Base-by-base conservation (phyloP, 2,113 vertebrate genomes). In the Trachemys scripta region DNA sequence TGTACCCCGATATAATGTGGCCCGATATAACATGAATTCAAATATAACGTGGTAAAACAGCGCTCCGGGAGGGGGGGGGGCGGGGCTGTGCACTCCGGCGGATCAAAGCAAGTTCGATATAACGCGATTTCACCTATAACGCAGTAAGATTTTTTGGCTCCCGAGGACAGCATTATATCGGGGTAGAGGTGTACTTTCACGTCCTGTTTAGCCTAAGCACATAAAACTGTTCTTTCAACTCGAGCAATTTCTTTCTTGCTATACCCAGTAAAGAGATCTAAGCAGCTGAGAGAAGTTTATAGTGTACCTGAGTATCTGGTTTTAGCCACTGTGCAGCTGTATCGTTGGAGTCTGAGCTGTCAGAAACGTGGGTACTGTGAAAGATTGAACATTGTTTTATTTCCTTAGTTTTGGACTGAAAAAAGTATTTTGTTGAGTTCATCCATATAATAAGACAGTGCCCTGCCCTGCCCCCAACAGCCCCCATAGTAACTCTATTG, bases 311-410 rank as follows among this genome's bases (percentile, higher is more conserved):
- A 87, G 92, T 82, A 83, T 93, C 92, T 69, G 96, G 47, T 59
- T 98, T 95, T 89, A 97, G 95, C 79, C 95, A 92, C 3, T 96
- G 93, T 80, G 84, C 84, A 79, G 91, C 90, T 89, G 95, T 87
- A n/a, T 96, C 98, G 93, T 92, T 96, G 59, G 98, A 98, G 42
- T 98, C 98, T 25, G 98, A 97, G 93, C 98, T 98, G 96, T 98
- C 98, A 82, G 98, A 98, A 65, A 90, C 97, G 79, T 62, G 94
- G 86, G 96, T 98, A 85, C 98, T 98, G 92, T 78, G 97, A 98
- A 96, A 95, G 79, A 97, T 72, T 31, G 2, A 90, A 11, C 84
- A 82, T 27, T 42, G 25, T 81, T 93, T 89, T 72, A 56, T 89
- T 86, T 82, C 56, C 7, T 56, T 4, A 83, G 89, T 6, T 49